Evolutionary conservation across 2,888 invertebrate species (phyloP).

Genomic region (Cantharis lateralis): DNA sequence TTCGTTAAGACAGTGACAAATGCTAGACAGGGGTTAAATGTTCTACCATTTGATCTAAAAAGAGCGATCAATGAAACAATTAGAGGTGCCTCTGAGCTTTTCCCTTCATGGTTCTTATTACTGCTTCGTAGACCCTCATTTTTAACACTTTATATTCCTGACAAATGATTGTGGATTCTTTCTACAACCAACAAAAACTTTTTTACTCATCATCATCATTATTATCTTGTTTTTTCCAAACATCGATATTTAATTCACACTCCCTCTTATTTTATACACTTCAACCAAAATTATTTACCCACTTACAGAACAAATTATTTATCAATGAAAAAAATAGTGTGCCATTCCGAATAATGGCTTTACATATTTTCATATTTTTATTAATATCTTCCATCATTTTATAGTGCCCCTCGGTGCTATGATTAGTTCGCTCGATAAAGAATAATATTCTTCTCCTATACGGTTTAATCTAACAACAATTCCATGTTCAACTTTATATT

Average conservation of each 20-base stretch:
- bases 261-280: background rate
- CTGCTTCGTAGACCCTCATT: constrained; percentile 47
- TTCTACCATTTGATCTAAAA: constrained; percentile 50
- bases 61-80: constrained; percentile 53
- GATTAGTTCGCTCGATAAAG: background rate
- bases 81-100: constrained; percentile 45
- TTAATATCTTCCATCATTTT: background rate
- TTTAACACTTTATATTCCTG: constrained; percentile 58
- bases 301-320: background rate
- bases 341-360: background rate
- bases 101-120: constrained; percentile 45
- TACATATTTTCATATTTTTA: background rate
- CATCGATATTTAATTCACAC: background rate
- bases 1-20: constrained; percentile 52
- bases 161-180: constrained; percentile 49
- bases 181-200: constrained; percentile 35
- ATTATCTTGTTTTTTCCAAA: background rate
- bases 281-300: background rate
- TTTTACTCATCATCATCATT: constrained; percentile 32
- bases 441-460: background rate
- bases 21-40: constrained; percentile 52
- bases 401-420: background rate
- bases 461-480: background rate
- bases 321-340: background rate
- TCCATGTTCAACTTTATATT: no score